Base-by-base conservation (phyloP, 2,797 vertebrate species). In the Ambastaia sidthimunki region DNA sequence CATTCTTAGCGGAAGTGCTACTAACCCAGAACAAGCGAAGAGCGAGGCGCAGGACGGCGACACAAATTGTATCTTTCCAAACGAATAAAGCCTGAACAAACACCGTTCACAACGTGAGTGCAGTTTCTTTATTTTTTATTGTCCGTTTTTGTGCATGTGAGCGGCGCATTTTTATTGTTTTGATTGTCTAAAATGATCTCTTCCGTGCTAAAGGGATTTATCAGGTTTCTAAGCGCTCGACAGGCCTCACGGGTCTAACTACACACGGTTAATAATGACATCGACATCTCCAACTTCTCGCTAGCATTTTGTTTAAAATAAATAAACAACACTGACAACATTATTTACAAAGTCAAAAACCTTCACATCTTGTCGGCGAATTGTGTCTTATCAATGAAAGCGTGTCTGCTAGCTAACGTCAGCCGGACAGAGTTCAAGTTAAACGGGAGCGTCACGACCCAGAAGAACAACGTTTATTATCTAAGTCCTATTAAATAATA, bases 1-100 rank as follows among this genome's bases (percentile, higher is more conserved):
- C 87, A 87, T 85, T 87, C 89, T 73, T 89, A 94, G 85, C 95
- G 95, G 94, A 95, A 95, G 94, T 95, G 91, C 91, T 93, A 90
- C 93, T 93, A 91, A 93, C 92, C 28, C 92, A 92, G 91, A 93
- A 90, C 89, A 91, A 91, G 86, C 90, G 90, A 92, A 86, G 89
- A 92, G 89, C 89, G 86, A 93, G 89, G 92, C 90, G 88, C 86
- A 90, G 88, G 85, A 89, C 88, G 82, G 92, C 92, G 89, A 90
- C 87, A 67, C 74, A 69, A 63, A 80, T 52, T 89, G 83, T 87
- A 91, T 91, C 89, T 92, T 89, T 91, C 91, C 90, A 82, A 88
- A 34, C 76, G 88, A 90, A 80, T 84, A 92, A 92, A 90, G 85
- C 89, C 87, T 88, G 87, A 90, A 73, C 86, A 87, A 91, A 91